Evolutionary conservation across 2,113 vertebrate species (phyloP).

Genomic region (Apaloderma vittatum): DNA sequence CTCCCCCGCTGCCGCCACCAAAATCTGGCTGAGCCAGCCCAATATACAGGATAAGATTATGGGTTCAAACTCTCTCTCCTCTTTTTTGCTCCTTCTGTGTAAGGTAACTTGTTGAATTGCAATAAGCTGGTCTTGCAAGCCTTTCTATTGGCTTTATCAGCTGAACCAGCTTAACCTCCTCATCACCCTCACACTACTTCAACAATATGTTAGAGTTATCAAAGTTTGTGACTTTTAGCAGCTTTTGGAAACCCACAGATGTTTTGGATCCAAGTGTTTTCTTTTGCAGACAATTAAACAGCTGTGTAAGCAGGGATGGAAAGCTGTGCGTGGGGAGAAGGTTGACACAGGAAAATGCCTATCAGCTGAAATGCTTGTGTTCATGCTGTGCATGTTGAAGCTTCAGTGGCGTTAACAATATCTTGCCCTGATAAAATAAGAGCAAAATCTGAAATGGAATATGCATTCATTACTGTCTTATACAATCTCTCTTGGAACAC

Average conservation of each 20-base stretch:
- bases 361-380: background rate
- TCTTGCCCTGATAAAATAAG: background rate
- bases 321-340: background rate
- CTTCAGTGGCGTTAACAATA: background rate
- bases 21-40: too few relatives aligned
- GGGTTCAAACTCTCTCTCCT: background rate
- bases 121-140: background rate
- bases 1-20: too few relatives aligned
- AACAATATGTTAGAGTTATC: background rate
- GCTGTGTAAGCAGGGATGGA: background rate
- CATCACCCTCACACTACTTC: background rate
- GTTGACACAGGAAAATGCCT: background rate
- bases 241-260: background rate
- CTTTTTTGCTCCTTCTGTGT: background rate
- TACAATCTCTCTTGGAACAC: background rate
- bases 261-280: background rate
- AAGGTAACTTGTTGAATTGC: background rate
- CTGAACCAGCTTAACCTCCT: background rate
- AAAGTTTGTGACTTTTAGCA: background rate
- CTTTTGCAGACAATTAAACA: background rate
- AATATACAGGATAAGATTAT: too few relatives aligned
- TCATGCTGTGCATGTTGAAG: background rate
- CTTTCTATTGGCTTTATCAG: background rate
- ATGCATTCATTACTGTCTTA: background rate
- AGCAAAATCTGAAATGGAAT: slow-evolving; percentile 25